phyloP scores from a whole-genome alignment of 2,888 invertebrate genomes.

The Stratiomys singularior region DNA sequence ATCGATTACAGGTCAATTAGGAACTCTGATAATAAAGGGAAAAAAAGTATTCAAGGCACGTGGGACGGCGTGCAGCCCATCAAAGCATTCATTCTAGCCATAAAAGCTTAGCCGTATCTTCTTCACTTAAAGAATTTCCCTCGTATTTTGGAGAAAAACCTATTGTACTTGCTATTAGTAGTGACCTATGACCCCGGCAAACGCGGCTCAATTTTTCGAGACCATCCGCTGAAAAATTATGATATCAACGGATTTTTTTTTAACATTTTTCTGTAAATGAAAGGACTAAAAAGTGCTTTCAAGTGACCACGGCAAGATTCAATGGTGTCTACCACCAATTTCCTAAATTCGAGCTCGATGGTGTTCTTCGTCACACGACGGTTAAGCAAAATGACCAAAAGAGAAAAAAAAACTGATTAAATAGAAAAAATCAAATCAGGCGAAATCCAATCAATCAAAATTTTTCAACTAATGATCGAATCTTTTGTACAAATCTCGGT shows the following conservation, averaged over 20 bases:
- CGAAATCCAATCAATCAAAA: slow-evolving; percentile 38
- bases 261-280: neutral
- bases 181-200: slow-evolving; percentile 3
- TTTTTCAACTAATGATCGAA: slow-evolving; percentile 28
- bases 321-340: neutral
- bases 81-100: neutral
- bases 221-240: slow-evolving; percentile 8
- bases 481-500: neutral
- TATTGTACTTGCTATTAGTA: neutral
- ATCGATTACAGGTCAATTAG: neutral
- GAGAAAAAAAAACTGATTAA: neutral
- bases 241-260: slow-evolving; percentile 25
- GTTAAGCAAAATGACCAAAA: neutral
- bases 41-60: too few relatives aligned
- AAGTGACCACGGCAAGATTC: slow-evolving; percentile 2
- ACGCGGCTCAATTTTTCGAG: neutral
- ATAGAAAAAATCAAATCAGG: neutral
- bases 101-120: neutral
- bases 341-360: neutral
- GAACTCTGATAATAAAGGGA: neutral
- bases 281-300: neutral
- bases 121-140: neutral
- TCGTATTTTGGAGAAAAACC: neutral
- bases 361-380: neutral
- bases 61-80: neutral